Evolutionary conservation across 2,888 invertebrate species (phyloP).

Genomic region (Steinernema scapterisci): DNA sequence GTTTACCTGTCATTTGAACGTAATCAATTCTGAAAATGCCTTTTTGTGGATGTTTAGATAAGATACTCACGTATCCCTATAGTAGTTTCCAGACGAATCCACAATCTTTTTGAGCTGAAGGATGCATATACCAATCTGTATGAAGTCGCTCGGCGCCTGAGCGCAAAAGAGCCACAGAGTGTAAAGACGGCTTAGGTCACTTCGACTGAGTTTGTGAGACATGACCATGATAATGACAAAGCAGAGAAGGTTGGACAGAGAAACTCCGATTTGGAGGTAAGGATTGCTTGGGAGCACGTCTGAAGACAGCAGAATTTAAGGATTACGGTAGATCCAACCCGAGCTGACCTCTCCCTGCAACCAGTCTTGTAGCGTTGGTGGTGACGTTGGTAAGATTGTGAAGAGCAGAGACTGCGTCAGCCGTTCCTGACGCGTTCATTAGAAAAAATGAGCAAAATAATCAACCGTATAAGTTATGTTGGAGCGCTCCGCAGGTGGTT

Average conservation of each 20-base stretch:
- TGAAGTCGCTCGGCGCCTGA: background rate
- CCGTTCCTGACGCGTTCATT: too few relatives aligned
- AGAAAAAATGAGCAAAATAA: too few relatives aligned
- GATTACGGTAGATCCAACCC: too few relatives aligned
- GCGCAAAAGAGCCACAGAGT: conserved; percentile 4
- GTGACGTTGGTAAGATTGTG: too few relatives aligned
- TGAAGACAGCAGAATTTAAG: background rate
- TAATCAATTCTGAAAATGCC: background rate
- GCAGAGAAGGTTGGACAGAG: background rate
- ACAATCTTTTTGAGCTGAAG: background rate
- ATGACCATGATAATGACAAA: background rate
- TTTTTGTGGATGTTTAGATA: background rate
- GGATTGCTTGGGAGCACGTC: background rate
- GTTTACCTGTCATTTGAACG: background rate
- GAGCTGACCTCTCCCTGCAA: too few relatives aligned
- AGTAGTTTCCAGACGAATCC: background rate
- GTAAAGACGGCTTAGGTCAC: background rate
- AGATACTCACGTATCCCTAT: background rate
- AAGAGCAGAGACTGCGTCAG: too few relatives aligned
- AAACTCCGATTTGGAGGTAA: background rate
- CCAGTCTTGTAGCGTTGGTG: too few relatives aligned
- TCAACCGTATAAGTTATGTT: too few relatives aligned
- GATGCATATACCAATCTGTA: background rate
- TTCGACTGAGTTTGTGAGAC: background rate
- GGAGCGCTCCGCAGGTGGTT: too few relatives aligned